A percentile compares a stretch with the other conserved stretches of the same genome.
These are phyloP conservation scores for Bedellia somnulentella DNA, from an alignment of 2,888 invertebrate species.

Conservation along the genomic window DNA sequence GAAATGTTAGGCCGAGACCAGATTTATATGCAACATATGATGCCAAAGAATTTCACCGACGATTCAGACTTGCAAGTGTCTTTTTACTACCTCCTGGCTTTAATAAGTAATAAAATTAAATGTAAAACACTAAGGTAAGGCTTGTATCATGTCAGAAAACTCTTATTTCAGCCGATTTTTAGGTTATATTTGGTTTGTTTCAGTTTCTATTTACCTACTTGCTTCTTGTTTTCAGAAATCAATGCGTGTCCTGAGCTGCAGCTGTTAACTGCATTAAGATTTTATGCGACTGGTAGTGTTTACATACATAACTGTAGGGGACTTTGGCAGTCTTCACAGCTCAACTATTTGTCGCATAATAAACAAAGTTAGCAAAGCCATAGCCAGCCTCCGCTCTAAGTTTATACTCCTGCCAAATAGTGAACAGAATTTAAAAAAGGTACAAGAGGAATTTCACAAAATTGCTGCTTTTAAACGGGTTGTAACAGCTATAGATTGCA, in stretches of 20 bases:
- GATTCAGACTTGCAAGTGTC: slow-evolving; percentile 6
- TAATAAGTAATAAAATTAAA: slow-evolving; percentile 6
- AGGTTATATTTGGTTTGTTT: no score
- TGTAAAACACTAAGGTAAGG: slow-evolving; percentile 5
- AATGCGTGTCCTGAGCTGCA: slow-evolving; percentile 5
- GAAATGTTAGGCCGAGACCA: slow-evolving; percentile 4
- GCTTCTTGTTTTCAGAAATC: slow-evolving; percentile 2
- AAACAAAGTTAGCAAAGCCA: slow-evolving; percentile 8
- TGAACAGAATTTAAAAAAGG: slow-evolving; percentile 6
- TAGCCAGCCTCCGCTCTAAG: slow-evolving; percentile 3
- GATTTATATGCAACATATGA: slow-evolving; percentile 4
- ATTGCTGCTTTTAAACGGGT: slow-evolving; percentile 10
- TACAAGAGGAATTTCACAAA: slow-evolving; percentile 7
- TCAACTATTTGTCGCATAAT: slow-evolving; percentile 7
- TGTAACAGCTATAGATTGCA: slow-evolving; percentile 9
- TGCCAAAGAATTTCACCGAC: slow-evolving; percentile 5
- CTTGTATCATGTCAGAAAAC: neutral
- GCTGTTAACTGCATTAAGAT: slow-evolving; percentile 3
- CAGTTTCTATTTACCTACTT: no score
- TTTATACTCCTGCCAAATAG: slow-evolving; percentile 8
- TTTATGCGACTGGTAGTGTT: slow-evolving; percentile 8
- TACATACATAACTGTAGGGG: slow-evolving; percentile 9
- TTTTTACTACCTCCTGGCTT: slow-evolving; percentile 3
- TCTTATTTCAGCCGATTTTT: no score
- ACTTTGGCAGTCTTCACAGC: slow-evolving; percentile 8